Conservation (phyloP, 2,888 invertebrate genomes). For the Fragum whitleyi region DNA sequence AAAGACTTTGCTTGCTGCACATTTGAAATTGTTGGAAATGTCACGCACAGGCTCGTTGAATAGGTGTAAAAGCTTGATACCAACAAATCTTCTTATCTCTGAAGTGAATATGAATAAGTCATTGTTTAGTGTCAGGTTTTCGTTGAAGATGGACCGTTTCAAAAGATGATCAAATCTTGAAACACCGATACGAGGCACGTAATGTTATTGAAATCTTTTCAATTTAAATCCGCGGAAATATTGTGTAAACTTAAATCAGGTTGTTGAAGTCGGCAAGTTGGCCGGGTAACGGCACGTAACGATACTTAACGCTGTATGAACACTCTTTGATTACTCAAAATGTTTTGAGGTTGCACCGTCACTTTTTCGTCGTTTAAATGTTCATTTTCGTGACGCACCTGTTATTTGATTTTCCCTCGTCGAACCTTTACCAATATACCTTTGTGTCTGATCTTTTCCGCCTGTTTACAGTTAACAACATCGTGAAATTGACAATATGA, state of each 20-base stretch:
- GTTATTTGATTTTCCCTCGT: neutral
- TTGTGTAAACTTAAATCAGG: slow-evolving; percentile 20
- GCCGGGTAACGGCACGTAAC: slow-evolving; percentile 4
- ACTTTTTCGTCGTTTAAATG: slow-evolving; percentile 22
- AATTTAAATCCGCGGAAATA: slow-evolving; percentile 3
- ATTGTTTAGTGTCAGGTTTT: no score
- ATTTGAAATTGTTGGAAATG: no score
- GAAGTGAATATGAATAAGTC: no score
- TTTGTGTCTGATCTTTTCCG: no score
- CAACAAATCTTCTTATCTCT: no score
- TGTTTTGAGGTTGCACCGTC: slow-evolving; percentile 17
- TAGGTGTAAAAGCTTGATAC: no score
- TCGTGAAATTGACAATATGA: no score
- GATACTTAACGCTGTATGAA: slow-evolving; percentile 1
- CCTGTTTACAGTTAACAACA: no score
- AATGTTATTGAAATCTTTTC: slow-evolving; percentile 22
- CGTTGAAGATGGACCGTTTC: neutral
- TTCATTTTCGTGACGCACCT: slow-evolving; percentile 17
- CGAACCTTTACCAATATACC: neutral
- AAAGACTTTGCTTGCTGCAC: no score
- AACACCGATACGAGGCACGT: neutral
- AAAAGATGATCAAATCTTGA: neutral
- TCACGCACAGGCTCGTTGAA: no score
- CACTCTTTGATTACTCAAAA: neutral
- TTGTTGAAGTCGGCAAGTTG: neutral